Percentiles rank a stretch among this genome's conserved stretches.
Evolutionary conservation across 1,140 invertebrate genomes (phyloP).

Genomic region (Ylistrum balloti): DNA sequence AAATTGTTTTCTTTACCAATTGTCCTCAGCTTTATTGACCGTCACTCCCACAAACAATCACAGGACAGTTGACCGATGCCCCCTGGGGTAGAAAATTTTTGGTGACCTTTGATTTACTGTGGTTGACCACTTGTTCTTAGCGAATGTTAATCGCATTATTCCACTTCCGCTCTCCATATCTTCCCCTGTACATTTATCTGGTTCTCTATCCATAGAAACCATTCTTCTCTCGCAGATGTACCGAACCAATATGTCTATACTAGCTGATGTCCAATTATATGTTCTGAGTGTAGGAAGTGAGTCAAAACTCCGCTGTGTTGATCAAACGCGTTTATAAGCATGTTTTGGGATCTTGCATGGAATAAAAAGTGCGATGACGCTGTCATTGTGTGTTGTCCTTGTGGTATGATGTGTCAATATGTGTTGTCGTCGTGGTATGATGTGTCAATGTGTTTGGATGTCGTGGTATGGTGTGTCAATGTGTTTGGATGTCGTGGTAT

Average conservation of each 20-base stretch:
- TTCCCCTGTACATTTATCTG: background rate
- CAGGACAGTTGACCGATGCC: background rate
- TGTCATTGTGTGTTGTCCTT: too few species aligned
- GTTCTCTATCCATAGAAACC: background rate
- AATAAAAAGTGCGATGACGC: too few species aligned
- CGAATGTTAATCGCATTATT: background rate
- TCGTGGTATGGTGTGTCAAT: too few species aligned
- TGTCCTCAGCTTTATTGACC: background rate
- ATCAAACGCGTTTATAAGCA: too few species aligned
- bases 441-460: too few species aligned
- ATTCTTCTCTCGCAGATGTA: background rate
- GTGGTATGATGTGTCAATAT: too few species aligned
- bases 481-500: too few species aligned
- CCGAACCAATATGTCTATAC: background rate
- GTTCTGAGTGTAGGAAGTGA: too few species aligned
- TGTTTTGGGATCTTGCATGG: too few species aligned
- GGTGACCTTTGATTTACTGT: conserved; percentile 1
- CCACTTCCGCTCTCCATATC: background rate
- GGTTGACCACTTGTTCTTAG: background rate
- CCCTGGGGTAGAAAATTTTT: background rate
- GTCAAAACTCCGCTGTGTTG: too few species aligned
- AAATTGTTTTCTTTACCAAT: conserved; percentile 20
- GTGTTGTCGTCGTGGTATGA: too few species aligned
- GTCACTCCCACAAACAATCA: background rate
- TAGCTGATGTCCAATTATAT: background rate